These are phyloP conservation scores for Microdon myrmicae DNA, from an alignment of 2,888 invertebrate genomes.

Conservation along the genomic window DNA sequence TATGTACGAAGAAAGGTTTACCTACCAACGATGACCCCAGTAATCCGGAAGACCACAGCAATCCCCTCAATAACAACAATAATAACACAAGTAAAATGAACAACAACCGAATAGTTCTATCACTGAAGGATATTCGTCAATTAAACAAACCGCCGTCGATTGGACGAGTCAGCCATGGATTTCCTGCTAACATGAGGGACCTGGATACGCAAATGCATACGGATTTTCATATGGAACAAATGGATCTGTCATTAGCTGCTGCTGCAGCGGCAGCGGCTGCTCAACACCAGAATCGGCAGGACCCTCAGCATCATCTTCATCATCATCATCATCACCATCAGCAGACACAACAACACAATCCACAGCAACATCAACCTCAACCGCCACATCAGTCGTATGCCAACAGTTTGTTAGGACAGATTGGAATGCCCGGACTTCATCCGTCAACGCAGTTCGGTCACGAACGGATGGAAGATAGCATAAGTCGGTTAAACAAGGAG, in stretches of 20 bases:
- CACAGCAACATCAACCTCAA: slow-evolving; percentile 53
- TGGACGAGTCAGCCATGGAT: slow-evolving; percentile 55
- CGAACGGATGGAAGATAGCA: slow-evolving; percentile 65
- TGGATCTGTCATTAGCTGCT: slow-evolving; percentile 67
- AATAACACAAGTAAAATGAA: slow-evolving; percentile 62
- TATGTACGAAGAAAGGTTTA: slow-evolving; percentile 63
- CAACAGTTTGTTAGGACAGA: slow-evolving; percentile 62
- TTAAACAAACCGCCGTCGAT: slow-evolving; percentile 63
- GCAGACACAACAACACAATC: slow-evolving; percentile 54
- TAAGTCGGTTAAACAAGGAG: slow-evolving; percentile 65
- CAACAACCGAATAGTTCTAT: slow-evolving; percentile 65
- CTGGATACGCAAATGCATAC: slow-evolving; percentile 65
- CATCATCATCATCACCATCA: slow-evolving; percentile 42
- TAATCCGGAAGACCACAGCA: slow-evolving; percentile 55
- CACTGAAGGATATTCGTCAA: slow-evolving; percentile 66
- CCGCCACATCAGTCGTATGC: slow-evolving; percentile 63
- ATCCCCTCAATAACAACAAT: slow-evolving; percentile 60
- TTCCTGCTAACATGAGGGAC: slow-evolving; percentile 57
- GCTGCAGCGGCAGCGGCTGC: slow-evolving; percentile 66
- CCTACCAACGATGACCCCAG: slow-evolving; percentile 41
- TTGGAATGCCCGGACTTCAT: slow-evolving; percentile 59
- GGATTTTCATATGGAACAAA: slow-evolving; percentile 63
- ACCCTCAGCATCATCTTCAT: slow-evolving; percentile 38
- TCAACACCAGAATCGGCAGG: slow-evolving; percentile 48
- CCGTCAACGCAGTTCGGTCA: slow-evolving; percentile 60